A percentile compares a stretch with the other conserved stretches of the same genome.
Conservation (phyloP, 2,113 vertebrate genomes). For the Pseudorasbora parva region DNA sequence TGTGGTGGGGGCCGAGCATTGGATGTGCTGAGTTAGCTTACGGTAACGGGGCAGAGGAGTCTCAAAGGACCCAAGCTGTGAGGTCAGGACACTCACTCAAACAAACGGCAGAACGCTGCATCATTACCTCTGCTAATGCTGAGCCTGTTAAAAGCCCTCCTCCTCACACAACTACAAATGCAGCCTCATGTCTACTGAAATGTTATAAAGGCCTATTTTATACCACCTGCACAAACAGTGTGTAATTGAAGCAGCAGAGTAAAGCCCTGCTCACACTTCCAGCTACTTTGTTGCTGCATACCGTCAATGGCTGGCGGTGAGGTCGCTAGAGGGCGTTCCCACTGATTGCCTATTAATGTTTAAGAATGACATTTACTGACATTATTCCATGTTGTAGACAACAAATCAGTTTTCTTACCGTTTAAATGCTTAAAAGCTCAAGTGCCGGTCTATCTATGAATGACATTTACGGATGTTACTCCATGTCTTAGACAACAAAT, state of each 20-base stretch:
- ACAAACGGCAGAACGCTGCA: constrained; percentile 37
- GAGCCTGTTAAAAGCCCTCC: constrained; percentile 24
- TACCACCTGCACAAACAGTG: neutral
- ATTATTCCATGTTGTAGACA: too few species aligned
- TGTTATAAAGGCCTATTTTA: neutral
- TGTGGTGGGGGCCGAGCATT: constrained; percentile 31
- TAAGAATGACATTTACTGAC: too few species aligned
- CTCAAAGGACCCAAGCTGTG: constrained; percentile 44
- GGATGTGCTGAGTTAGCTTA: constrained; percentile 46
- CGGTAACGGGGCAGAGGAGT: constrained; percentile 20
- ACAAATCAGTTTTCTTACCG: too few species aligned
- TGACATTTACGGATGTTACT: too few species aligned
- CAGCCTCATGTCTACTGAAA: constrained; percentile 2
- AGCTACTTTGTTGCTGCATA: too few species aligned
- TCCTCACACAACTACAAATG: constrained; percentile 17
- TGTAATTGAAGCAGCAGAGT: neutral
- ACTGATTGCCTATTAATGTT: too few species aligned
- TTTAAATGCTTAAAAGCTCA: too few species aligned
- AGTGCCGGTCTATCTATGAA: too few species aligned
- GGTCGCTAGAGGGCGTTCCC: too few species aligned
- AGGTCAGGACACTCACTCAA: constrained; percentile 50
- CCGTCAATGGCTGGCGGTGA: too few species aligned
- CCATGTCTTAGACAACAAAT: too few species aligned
- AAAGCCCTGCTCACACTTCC: too few species aligned
- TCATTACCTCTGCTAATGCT: constrained; percentile 47